These are phyloP conservation scores for Nesoenas mayeri DNA, from an alignment of 2,113 vertebrate genomes.

Conservation along the genomic window DNA sequence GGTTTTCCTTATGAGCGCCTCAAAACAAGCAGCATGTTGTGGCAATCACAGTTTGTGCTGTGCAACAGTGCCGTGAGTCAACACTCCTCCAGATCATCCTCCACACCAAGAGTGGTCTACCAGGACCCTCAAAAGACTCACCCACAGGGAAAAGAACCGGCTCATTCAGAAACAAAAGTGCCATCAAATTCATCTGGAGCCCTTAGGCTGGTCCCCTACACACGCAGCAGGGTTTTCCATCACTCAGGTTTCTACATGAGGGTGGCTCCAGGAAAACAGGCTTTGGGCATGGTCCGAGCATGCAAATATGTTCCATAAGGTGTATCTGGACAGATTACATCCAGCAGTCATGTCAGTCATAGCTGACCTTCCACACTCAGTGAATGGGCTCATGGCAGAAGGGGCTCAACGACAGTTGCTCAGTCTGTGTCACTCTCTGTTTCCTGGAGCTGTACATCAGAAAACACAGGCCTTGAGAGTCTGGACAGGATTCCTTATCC, in stretches of 20 bases:
- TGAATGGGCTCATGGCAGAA: background rate
- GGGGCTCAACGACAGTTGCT: background rate
- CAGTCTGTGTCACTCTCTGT: background rate
- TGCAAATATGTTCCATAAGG: fast-evolving
- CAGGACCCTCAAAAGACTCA: background rate
- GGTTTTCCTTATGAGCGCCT: background rate
- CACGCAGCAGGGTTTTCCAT: background rate
- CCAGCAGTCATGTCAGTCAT: background rate
- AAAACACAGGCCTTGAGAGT: background rate
- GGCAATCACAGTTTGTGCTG: fast-evolving
- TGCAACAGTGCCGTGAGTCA: fast-evolving
- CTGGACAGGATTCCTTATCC: background rate
- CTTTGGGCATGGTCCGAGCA: fast-evolving
- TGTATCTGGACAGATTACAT: background rate
- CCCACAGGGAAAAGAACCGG: background rate
- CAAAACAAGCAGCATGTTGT: background rate
- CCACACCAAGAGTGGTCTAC: background rate
- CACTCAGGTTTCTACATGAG: fast-evolving
- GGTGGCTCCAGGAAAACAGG: background rate
- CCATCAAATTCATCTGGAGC: background rate
- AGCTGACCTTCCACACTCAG: background rate
- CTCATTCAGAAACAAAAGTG: background rate
- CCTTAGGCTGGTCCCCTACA: background rate
- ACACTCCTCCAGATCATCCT: fast-evolving
- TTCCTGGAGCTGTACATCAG: background rate